Evolutionary conservation across 2,888 invertebrate genomes (phyloP).

Genomic region (Netelia fuscicornis): DNA sequence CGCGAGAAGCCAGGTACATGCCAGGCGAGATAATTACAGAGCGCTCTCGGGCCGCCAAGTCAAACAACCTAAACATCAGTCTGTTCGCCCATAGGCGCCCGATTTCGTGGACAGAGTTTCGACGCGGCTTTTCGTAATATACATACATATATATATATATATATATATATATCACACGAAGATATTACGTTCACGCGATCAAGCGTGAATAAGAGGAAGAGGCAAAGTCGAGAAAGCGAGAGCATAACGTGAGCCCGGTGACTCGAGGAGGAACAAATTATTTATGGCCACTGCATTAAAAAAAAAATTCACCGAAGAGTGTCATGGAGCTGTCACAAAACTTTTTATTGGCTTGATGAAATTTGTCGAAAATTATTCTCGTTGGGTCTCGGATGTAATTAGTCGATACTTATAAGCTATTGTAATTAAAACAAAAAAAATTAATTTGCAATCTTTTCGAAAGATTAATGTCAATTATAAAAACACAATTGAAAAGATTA

Average conservation of each 20-base stretch:
- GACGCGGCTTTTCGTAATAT: constrained; percentile 40
- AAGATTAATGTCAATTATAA: too few species aligned
- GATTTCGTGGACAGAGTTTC: constrained; percentile 70
- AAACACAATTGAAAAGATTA: too few species aligned
- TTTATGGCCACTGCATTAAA: constrained; percentile 32
- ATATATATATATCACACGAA: constrained; percentile 31
- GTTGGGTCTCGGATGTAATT: too few species aligned
- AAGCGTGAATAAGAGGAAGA: constrained; percentile 21
- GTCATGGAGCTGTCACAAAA: constrained; percentile 19
- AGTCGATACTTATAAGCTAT: too few species aligned
- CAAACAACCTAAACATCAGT: constrained; percentile 84
- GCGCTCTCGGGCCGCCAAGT: constrained; percentile 83
- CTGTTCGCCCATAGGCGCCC: constrained; percentile 72
- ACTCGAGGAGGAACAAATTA: constrained; percentile 42
- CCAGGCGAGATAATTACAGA: constrained; percentile 84
- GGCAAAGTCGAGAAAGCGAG: constrained; percentile 16
- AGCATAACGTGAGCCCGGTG: constrained; percentile 31
- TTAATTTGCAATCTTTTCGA: too few species aligned
- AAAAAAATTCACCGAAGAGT: background rate
- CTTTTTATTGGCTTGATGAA: background rate
- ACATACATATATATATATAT: constrained; percentile 15
- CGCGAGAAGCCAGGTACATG: constrained; percentile 79
- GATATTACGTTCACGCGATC: constrained; percentile 66
- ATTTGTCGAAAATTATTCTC: background rate
- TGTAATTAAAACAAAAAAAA: too few species aligned